Percentiles rank a stretch among this genome's conserved stretches.
Evolutionary conservation across 2,888 invertebrate species (phyloP).

Genomic region (Heliconius erato): DNA sequence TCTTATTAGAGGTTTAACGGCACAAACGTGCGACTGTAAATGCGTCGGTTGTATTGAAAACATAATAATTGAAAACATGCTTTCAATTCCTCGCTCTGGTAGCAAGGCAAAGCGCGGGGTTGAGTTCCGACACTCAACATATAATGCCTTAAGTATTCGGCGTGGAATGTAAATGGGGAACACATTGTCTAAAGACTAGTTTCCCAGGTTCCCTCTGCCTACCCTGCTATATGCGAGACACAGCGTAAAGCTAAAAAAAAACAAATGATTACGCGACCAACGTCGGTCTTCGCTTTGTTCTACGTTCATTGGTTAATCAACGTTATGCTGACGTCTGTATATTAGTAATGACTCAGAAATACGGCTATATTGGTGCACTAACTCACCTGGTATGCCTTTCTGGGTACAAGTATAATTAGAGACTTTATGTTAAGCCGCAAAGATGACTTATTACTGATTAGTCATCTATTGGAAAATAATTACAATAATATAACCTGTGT

Average conservation of each 20-base stretch:
- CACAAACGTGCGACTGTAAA: too few species aligned
- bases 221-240: too few species aligned
- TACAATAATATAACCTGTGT: neutral
- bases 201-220: too few species aligned
- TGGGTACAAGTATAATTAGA: neutral
- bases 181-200: too few species aligned
- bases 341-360: conserved; percentile 28
- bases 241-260: conserved; percentile 38
- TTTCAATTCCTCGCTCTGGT: too few species aligned
- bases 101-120: too few species aligned
- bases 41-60: too few species aligned
- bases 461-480: neutral
- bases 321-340: conserved; percentile 41
- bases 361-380: conserved; percentile 16
- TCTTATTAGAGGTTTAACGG: too few species aligned
- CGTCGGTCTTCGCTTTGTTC: conserved; percentile 56
- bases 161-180: too few species aligned
- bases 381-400: conserved; percentile 15
- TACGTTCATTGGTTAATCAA: conserved; percentile 51
- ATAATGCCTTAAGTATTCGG: too few species aligned
- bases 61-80: too few species aligned
- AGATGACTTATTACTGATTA: neutral
- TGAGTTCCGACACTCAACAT: too few species aligned
- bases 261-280: conserved; percentile 59
- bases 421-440: neutral